phyloP scores from a whole-genome alignment of 2,888 invertebrate species.

The Nephrocerus scutellatus region DNA sequence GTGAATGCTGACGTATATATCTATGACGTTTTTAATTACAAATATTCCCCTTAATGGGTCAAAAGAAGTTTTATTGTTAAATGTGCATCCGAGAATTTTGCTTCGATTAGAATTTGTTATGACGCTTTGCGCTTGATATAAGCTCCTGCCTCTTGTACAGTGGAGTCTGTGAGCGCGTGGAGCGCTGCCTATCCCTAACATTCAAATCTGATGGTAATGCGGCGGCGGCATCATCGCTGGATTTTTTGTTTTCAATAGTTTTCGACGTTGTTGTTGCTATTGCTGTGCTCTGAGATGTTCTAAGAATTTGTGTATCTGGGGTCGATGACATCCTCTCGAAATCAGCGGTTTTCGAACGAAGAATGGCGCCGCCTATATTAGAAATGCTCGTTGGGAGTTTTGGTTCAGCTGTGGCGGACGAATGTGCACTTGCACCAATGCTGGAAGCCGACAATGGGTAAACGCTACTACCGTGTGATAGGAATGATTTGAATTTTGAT shows the following conservation, averaged over 20 bases:
- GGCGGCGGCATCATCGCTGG: slow-evolving; percentile 1
- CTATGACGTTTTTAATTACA: too few relatives aligned
- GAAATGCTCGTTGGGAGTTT: slow-evolving; percentile 55
- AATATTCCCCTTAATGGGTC: too few relatives aligned
- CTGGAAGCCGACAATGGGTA: background rate
- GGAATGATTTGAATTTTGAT: slow-evolving; percentile 19
- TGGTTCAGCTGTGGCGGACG: slow-evolving; percentile 32
- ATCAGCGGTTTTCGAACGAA: slow-evolving; percentile 61
- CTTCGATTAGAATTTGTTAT: too few relatives aligned
- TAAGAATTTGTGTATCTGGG: background rate
- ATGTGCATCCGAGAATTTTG: too few relatives aligned
- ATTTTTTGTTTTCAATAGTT: slow-evolving; percentile 2
- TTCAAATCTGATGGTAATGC: slow-evolving; percentile 10
- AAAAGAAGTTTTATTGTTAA: too few relatives aligned
- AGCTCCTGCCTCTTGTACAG: slow-evolving; percentile 75
- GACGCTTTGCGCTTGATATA: slow-evolving; percentile 65
- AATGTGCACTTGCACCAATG: background rate
- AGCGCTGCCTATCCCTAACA: too few relatives aligned
- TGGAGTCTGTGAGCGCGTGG: slow-evolving; percentile 35
- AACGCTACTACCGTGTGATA: too few relatives aligned
- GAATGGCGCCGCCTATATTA: slow-evolving; percentile 59
- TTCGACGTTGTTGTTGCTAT: slow-evolving; percentile 3
- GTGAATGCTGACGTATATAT: too few relatives aligned
- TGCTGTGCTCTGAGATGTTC: background rate
- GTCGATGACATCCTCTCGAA: slow-evolving; percentile 50